Percentiles rank a stretch among this genome's conserved stretches.
Evolutionary conservation across 2,797 vertebrate genomes (phyloP).

Genomic region (Sphenodon punctatus): DNA sequence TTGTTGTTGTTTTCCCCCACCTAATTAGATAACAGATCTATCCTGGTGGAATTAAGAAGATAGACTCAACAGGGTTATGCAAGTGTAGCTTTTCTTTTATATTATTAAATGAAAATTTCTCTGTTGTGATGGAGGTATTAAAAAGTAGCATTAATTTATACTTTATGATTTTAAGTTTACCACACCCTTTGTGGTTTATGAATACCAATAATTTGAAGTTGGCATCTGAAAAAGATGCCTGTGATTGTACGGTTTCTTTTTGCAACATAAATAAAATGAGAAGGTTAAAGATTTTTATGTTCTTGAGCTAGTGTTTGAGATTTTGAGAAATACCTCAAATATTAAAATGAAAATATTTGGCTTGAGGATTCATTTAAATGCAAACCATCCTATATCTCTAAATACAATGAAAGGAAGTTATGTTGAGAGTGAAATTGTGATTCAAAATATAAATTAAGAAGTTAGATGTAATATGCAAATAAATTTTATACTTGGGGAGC

Average conservation of each 20-base stretch:
- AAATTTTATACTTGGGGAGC: slow-evolving; percentile 48
- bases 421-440: slow-evolving; percentile 44
- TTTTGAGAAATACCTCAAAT: slow-evolving; percentile 34
- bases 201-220: slow-evolving; percentile 21
- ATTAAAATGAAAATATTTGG: slow-evolving; percentile 1
- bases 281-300: background rate
- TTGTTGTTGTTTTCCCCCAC: background rate
- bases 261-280: slow-evolving; percentile 12
- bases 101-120: background rate
- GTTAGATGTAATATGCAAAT: slow-evolving; percentile 64
- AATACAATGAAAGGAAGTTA: slow-evolving; percentile 50
- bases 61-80: background rate
- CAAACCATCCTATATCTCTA: slow-evolving; percentile 27
- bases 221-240: slow-evolving; percentile 28
- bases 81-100: background rate
- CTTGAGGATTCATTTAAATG: slow-evolving; percentile 24
- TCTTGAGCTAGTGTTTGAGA: slow-evolving; percentile 19
- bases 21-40: background rate
- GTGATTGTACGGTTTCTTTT: slow-evolving; percentile 21
- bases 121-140: background rate
- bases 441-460: slow-evolving; percentile 59
- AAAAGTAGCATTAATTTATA: slow-evolving; percentile 18
- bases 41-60: background rate
- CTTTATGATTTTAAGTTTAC: slow-evolving; percentile 25
- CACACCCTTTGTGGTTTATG: slow-evolving; percentile 42